These are phyloP conservation scores for Sarcophaga carnaria DNA, from an alignment of 2,888 invertebrate species.

Conservation along the genomic window DNA sequence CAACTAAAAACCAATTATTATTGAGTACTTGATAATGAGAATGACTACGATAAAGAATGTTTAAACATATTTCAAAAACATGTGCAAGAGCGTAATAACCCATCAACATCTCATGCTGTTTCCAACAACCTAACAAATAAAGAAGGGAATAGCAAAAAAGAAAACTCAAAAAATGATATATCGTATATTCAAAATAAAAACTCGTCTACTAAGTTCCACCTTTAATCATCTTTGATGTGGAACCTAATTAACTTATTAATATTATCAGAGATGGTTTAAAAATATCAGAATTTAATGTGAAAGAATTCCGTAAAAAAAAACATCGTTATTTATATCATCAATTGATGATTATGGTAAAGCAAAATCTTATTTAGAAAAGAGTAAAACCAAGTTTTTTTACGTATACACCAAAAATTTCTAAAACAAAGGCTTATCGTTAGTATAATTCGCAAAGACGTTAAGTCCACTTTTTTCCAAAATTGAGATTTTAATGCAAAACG, in stretches of 20 bases:
- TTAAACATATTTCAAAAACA: slow-evolving; percentile 6
- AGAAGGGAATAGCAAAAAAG: slow-evolving; percentile 9
- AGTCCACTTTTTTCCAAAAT: no score
- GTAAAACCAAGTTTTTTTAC: no score
- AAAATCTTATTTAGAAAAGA: no score
- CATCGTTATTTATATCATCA: no score
- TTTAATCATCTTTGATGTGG: slow-evolving; percentile 17
- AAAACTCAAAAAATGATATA: not conserved
- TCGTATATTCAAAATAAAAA: not conserved
- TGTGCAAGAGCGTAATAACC: slow-evolving; percentile 16
- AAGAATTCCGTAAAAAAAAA: slow-evolving; percentile 17
- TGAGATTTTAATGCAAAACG: no score
- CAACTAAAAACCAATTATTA: slow-evolving; percentile 18
- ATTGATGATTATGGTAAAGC: no score
- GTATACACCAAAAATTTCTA: not conserved
- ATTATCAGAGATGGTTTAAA: slow-evolving; percentile 19
- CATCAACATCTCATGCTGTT: no score
- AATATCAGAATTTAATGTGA: slow-evolving; percentile 15
- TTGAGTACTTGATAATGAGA: slow-evolving; percentile 13
- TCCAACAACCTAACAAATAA: not conserved
- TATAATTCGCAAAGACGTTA: no score
- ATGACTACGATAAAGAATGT: not conserved
- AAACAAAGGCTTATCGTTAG: slow-evolving; percentile 5
- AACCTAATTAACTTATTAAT: slow-evolving; percentile 16
- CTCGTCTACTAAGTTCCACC: slow-evolving; percentile 8